phyloP scores from a whole-genome alignment of 1,140 invertebrate species.

The Anthonomus grandis region DNA sequence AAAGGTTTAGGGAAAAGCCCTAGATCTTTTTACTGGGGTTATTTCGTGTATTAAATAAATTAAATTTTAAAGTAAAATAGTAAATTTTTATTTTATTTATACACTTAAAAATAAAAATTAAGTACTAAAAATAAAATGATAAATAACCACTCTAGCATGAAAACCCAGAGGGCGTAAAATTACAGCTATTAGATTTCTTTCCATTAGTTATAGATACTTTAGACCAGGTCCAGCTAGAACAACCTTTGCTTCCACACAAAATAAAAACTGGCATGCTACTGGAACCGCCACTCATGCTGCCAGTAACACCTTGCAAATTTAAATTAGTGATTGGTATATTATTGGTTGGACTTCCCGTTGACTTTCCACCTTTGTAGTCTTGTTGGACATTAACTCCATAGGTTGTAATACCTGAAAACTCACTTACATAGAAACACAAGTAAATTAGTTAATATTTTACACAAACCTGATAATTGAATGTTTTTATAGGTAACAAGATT shows the following conservation, averaged over 20 bases:
- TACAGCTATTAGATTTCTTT: conserved; percentile 3
- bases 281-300: conserved; percentile 5
- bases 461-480: conserved; percentile 5
- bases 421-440: too few relatives aligned
- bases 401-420: conserved; percentile 12
- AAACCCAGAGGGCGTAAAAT: conserved; percentile 2
- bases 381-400: conserved; percentile 21
- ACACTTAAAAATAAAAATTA: too few relatives aligned
- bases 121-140: too few relatives aligned
- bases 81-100: too few relatives aligned
- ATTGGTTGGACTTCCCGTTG: conserved; percentile 12
- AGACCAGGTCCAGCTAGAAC: conserved; percentile 8
- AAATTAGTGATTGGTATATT: conserved; percentile 19
- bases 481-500: background rate
- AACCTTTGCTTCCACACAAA: conserved; percentile 14
- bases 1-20: too few relatives aligned
- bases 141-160: too few relatives aligned
- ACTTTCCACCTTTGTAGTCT: conserved; percentile 16
- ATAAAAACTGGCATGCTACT: conserved; percentile 13
- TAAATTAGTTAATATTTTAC: too few relatives aligned
- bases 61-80: too few relatives aligned
- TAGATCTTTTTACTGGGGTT: too few relatives aligned
- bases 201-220: conserved; percentile 7
- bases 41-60: too few relatives aligned
- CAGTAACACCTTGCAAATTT: background rate